Evolutionary conservation across 30 jellyfish, hydroid and myxozoan species (phyloP), one percentile per base, ranked within the genome.

Genomic region (Aurelia aurita): DNA sequence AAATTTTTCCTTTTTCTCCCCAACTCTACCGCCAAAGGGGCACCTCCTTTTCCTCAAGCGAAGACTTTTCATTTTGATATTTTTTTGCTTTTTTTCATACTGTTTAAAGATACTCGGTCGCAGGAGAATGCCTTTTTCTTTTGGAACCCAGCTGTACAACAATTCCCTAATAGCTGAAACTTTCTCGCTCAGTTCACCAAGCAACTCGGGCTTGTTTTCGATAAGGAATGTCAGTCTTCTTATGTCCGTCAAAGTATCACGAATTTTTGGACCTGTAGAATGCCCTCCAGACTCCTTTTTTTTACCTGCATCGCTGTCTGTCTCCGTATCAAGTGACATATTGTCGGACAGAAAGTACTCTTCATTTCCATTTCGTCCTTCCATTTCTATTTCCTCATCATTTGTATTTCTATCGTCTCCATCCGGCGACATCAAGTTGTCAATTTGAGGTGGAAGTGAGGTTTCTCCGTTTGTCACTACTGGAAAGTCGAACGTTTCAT

Each of bases 251-350:
- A 72, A 43, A 6, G 54, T 35, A 31, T 72, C 72, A 10, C 77
- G 77, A 65, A 65, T 65, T 65, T 65, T 65, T 12, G 77, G 77
- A 27, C 77, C 77, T 2, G 77, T 65, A 65, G 77, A 15, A 65
- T 65, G 77, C 22, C 77, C 77, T 27, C 77, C 58, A 65, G 77
- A 65, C 77, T 65, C 77, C 45, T 4, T 65, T 54, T 19, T 27
- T 65, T 65, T 31, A 54, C 77, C 77, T 65, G 77, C 77, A 65
- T 25, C 58, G 23, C 12, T 65, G 77, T 27, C 21, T 23, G 5
- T 27, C 72, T 59, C 31, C 31, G 72, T 59, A 59, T 59, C 72
- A 12, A 59, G 18, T 5, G 72, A 29, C 31, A 20, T 59, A 59
- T 5, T 59, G 72, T 59, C 34, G 72, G 31, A 35, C 72, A 59